Base-by-base conservation (phyloP, 2,797 vertebrate species). In the Amblyraja radiata region DNA sequence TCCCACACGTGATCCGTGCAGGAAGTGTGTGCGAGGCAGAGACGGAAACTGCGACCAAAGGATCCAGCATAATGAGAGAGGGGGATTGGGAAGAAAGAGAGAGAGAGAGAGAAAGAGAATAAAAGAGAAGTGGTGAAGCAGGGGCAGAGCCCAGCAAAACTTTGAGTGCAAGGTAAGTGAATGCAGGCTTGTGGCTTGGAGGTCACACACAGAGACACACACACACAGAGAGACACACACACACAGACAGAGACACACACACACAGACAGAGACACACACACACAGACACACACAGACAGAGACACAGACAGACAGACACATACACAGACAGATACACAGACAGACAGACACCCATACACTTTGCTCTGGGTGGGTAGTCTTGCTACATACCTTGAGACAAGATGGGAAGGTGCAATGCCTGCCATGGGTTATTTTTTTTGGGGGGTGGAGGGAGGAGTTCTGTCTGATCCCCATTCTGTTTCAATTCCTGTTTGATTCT, bases 21-120 rank as follows among this genome's bases (percentile, higher is more conserved):
- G 84, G 84, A 88, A 88, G 84, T 88, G 84, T 86, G 83, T 86
- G 84, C 28, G 39, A 39, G 5, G 6, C 84, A 88, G 84, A 88
- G 84, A 65, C 84, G 84, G 84, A 88, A 88, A 88, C 84, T 65
- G 61, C 61, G 58, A 8, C 14, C 84, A 18, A 21, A 65, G 58
- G 58, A 88, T 88, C 25, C 58, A 88, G 84, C n/a, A 6, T 32
- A 65, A 61, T 61, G 80, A 83, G 80, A 84, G 81, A 28, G 80
- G n/a, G 83, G 32, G 83, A n/a, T 78, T 78, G 77, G 77, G 58
- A 86, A 61, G 13, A 16, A 1, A 65, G 58, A 63, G 10, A 9
- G 61, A 7, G 25, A 63, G 28, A 61, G 83, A 16, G 13, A 28
- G 4, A 58, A 0, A 58, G 1, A 54, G 79, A 23, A 54, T 54